Conservation (phyloP, 1,140 invertebrate genomes). For the Danaus melanippus region DNA sequence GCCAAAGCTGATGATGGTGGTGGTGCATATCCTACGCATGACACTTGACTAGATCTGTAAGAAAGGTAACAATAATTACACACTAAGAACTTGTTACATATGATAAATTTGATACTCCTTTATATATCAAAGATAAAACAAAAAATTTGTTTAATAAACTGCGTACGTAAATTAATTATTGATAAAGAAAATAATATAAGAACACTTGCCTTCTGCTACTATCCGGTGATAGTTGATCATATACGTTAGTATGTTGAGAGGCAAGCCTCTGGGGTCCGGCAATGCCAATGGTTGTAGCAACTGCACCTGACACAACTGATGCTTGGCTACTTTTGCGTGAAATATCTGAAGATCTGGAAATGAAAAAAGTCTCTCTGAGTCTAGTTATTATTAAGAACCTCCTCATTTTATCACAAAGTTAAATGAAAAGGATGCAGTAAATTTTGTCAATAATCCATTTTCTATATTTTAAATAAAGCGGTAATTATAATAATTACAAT, state of each 20-base stretch:
- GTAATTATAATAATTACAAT: conserved; percentile 10
- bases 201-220: conserved; percentile 77
- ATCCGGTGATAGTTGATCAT: conserved; percentile 92
- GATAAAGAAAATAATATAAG: no score
- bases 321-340: conserved; percentile 86
- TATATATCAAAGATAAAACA: no score
- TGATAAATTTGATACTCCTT: no score
- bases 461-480: conserved; percentile 1
- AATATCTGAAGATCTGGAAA: conserved; percentile 62
- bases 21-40: conserved; percentile 70
- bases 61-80: neutral
- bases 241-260: conserved; percentile 73
- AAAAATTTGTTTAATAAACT: no score
- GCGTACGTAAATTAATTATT: no score
- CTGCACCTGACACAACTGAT: conserved; percentile 72
- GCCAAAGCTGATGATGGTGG: conserved; percentile 72
- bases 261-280: conserved; percentile 41
- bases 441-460: neutral
- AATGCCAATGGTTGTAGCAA: conserved; percentile 23
- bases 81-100: no score
- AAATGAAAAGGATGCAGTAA: neutral
- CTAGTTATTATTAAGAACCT: no score
- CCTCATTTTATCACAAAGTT: no score
- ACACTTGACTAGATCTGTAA: conserved; percentile 78
- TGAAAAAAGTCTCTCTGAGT: conserved; percentile 22